Evolutionary conservation across 2,113 vertebrate genomes (phyloP).

Genomic region (Nothoprocta perdicaria): DNA sequence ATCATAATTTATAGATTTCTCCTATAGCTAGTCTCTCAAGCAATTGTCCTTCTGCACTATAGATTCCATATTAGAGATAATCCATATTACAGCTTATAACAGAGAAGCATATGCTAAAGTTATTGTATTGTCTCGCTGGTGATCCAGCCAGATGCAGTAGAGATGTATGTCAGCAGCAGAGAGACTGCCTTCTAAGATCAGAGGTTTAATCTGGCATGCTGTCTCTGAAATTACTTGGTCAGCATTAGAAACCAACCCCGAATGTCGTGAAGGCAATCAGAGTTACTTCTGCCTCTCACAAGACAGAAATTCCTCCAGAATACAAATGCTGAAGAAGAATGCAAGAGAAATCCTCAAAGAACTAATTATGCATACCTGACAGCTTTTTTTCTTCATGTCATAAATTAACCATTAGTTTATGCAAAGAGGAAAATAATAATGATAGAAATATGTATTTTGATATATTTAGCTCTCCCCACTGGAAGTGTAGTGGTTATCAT

Average conservation of each 20-base stretch:
- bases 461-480: not conserved
- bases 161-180: not conserved
- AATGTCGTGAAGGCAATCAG: rapidly evolving
- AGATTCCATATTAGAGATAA: not conserved
- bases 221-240: not conserved
- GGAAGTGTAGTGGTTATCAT: not conserved
- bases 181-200: not conserved
- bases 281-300: not conserved
- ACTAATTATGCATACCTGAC: not conserved
- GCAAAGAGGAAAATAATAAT: not conserved
- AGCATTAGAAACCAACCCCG: not conserved
- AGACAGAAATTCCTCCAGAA: not conserved
- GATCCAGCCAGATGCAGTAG: not conserved
- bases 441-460: not conserved
- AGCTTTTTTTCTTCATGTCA: not conserved
- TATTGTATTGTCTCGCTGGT: not conserved
- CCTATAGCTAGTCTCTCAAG: not conserved
- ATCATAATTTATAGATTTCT: not conserved
- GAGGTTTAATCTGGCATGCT: not conserved
- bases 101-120: not conserved
- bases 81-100: not conserved
- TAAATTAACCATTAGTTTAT: not conserved
- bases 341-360: not conserved
- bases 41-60: not conserved
- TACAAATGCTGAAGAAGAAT: rapidly evolving